phyloP scores from a whole-genome alignment of 2,888 invertebrate species.

The Ectobius pallidus region DNA sequence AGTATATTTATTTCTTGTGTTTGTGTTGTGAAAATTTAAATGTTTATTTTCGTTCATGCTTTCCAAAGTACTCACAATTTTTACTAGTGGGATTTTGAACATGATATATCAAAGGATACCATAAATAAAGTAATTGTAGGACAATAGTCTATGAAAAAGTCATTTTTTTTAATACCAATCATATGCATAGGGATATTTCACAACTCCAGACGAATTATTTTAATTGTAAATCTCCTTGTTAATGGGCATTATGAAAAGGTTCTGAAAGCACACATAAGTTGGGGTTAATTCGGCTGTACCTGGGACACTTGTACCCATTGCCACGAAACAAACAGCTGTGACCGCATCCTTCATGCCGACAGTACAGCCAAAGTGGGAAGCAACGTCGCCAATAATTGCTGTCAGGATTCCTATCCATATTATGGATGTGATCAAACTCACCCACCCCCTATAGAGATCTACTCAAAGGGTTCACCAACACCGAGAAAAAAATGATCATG shows the following conservation, averaged over 20 bases:
- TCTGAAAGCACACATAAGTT: not conserved
- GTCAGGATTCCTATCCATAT: constrained; percentile 92
- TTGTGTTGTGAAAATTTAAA: too few species aligned
- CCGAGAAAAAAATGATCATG: not conserved
- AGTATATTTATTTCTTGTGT: too few species aligned
- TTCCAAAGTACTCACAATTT: too few species aligned
- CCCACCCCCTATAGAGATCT: constrained; percentile 94
- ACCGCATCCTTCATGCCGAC: constrained; percentile 96
- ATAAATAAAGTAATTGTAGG: too few species aligned
- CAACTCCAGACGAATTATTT: too few species aligned
- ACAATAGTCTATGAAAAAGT: too few species aligned
- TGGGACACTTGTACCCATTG: constrained; percentile 97
- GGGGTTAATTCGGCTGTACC: constrained; percentile 61
- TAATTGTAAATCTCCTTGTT: too few species aligned
- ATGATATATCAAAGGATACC: too few species aligned
- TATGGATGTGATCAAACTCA: constrained; percentile 93
- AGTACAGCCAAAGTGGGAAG: constrained; percentile 97
- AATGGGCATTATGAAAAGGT: not conserved
- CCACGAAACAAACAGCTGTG: constrained; percentile 97
- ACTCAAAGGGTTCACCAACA: not conserved
- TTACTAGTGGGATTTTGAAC: too few species aligned
- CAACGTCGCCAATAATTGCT: constrained; percentile 95
- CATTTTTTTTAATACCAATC: too few species aligned
- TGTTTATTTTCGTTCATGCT: too few species aligned
- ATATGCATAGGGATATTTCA: too few species aligned